phyloP scores from a whole-genome alignment of 2,113 vertebrate genomes.

The Pristiophorus japonicus region DNA sequence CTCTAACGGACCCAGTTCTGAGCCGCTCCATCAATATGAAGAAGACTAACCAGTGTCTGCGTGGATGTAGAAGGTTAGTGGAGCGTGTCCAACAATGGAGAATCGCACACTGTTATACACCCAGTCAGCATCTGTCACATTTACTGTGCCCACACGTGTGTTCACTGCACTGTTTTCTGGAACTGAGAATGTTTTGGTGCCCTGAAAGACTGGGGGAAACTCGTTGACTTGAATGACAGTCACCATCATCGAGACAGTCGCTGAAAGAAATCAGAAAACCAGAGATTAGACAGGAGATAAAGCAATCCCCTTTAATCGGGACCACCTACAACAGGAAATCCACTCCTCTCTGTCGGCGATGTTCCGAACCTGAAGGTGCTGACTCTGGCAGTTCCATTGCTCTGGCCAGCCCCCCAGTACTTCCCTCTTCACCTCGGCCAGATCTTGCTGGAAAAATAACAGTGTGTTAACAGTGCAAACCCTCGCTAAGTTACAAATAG shows the following conservation, averaged over 20 bases:
- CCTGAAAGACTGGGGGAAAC: conserved; percentile 52
- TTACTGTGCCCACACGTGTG: conserved; percentile 47
- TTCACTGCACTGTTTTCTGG: conserved; percentile 49
- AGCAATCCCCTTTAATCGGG: neutral
- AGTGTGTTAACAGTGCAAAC: neutral
- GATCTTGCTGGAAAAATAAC: neutral
- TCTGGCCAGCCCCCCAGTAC: too few relatives aligned
- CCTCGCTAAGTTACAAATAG: neutral
- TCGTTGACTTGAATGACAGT: conserved; percentile 57
- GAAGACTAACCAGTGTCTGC: conserved; percentile 47
- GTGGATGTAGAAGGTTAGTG: conserved; percentile 53
- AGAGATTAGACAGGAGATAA: conserved; percentile 32
- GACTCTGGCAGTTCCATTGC: too few relatives aligned
- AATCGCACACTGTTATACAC: conserved; percentile 50
- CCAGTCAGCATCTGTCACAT: conserved; percentile 54
- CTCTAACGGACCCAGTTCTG: neutral
- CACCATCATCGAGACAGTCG: conserved; percentile 58
- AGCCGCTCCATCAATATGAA: neutral
- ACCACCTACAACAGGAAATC: neutral
- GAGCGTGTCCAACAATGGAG: conserved; percentile 40
- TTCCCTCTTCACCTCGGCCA: neutral
- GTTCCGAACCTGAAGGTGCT: neutral
- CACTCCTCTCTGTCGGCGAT: neutral
- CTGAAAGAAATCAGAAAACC: conserved; percentile 43
- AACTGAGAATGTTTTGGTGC: conserved; percentile 42